Evolutionary conservation across 1,140 invertebrate genomes (phyloP).

Genomic region (Solenopsis fugax): DNA sequence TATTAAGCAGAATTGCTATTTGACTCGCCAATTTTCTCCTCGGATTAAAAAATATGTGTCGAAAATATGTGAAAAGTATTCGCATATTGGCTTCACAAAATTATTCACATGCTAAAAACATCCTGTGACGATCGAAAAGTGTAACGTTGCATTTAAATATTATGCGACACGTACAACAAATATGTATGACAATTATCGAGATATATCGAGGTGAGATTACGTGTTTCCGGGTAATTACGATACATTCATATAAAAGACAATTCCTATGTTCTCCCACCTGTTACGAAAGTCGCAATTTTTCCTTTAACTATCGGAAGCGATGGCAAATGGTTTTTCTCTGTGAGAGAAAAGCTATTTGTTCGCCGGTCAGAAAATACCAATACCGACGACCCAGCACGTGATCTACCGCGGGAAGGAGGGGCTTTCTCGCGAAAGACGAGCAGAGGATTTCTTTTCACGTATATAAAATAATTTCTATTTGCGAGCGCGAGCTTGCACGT

Average conservation of each 20-base stretch:
- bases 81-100: background rate
- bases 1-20: slow-evolving; percentile 20
- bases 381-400: background rate
- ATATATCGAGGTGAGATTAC: background rate
- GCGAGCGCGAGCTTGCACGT: background rate
- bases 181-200: background rate
- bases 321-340: slow-evolving; percentile 1
- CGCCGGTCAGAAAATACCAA: slow-evolving; percentile 26
- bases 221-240: background rate
- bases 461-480: slow-evolving; percentile 54
- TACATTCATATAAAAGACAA: background rate
- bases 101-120: background rate
- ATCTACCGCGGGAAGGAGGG: background rate
- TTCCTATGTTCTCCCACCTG: background rate
- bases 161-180: background rate
- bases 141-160: slow-evolving; percentile 1
- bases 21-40: slow-evolving; percentile 19
- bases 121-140: background rate
- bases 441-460: slow-evolving; percentile 12
- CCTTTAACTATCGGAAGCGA: slow-evolving; percentile 5
- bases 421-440: background rate
- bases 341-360: slow-evolving; percentile 6
- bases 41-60: slow-evolving; percentile 16
- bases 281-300: slow-evolving; percentile 29
- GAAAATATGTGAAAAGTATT: slow-evolving; percentile 16